These are phyloP conservation scores for Setophaga kirtlandii DNA, from an alignment of 2,113 vertebrate genomes.

Conservation along the genomic window DNA sequence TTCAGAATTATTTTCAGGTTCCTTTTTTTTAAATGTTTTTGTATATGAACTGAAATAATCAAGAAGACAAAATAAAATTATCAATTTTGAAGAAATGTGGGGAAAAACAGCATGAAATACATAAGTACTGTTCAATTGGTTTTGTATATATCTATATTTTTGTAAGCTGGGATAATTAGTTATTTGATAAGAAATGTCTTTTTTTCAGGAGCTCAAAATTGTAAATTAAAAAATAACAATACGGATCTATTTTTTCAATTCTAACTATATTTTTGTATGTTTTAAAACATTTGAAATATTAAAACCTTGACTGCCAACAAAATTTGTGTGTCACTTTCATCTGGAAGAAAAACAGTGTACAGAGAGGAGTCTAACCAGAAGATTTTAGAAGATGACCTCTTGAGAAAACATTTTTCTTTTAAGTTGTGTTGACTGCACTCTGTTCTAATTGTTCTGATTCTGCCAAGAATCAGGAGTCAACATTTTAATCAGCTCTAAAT, in stretches of 20 bases:
- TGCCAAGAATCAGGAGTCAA: neutral
- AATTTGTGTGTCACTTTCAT: neutral
- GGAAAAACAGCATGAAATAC: neutral
- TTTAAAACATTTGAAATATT: neutral
- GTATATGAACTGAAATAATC: neutral
- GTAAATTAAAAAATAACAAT: neutral
- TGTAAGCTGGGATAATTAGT: neutral
- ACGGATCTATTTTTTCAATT: neutral
- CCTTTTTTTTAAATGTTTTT: neutral
- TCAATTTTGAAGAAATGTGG: neutral
- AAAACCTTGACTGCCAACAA: neutral
- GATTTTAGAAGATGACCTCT: neutral
- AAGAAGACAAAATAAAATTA: neutral
- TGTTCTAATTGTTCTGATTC: neutral
- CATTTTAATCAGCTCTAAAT: neutral
- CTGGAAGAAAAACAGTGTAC: neutral
- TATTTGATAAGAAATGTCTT: neutral
- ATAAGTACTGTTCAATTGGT: neutral
- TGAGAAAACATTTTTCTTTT: neutral
- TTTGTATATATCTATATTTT: neutral
- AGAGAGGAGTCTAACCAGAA: neutral
- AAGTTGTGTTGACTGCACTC: neutral
- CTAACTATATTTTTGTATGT: neutral
- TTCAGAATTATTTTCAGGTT: neutral
- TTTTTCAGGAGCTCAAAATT: neutral